Evolutionary conservation across 2,113 vertebrate genomes (phyloP), one percentile per base, ranked within the genome.

Genomic region (Cyphomyrus plagiostoma): DNA sequence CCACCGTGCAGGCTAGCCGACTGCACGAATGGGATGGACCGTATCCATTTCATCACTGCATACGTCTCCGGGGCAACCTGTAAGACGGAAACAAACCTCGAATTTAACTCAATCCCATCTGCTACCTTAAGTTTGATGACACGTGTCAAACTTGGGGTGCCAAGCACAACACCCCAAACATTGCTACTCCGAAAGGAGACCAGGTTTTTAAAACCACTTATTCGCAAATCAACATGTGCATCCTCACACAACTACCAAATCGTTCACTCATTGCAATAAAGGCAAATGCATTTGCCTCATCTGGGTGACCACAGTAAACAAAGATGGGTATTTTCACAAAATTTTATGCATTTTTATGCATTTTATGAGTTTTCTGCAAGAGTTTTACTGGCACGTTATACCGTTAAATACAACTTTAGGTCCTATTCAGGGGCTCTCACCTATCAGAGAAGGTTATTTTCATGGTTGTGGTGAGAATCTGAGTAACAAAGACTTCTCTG

Each of bases 21-120:
- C 89, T 99, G 96, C 86, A 99, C 97, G 0, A 99, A 99, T 0
- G 98, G 98, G 11, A 97, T 92, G 0, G 96, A 95, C 66, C 96
- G 94, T 91, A 97, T 94, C 98, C 98, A 99, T 91, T 98, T 99
- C 98, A 99, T 99, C 70, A 99, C 92, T 0, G 98, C 98, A 77
- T 97, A 98, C 0, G 98, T 99, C 94, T 99, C 98, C 1, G 98
- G 98, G 4, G 98, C 98, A 91, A 99, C 97, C 98, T 99, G 92
- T 2, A 88, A 23, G 11, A 45, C 13, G 23, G 17, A 48, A 84
- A 23, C 3, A 84, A 19, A 84, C 21, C 45, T 21, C 3, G 3
- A 84, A 8, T 23, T 45, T 84, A 21, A 46, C 82, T 39, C 62
- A 13, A 11, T 70, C n/a, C 26, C n/a, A 66, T 26, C 62, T 26